Base-by-base conservation (phyloP, 1,140 invertebrate genomes). In the Eumeta japonica region DNA sequence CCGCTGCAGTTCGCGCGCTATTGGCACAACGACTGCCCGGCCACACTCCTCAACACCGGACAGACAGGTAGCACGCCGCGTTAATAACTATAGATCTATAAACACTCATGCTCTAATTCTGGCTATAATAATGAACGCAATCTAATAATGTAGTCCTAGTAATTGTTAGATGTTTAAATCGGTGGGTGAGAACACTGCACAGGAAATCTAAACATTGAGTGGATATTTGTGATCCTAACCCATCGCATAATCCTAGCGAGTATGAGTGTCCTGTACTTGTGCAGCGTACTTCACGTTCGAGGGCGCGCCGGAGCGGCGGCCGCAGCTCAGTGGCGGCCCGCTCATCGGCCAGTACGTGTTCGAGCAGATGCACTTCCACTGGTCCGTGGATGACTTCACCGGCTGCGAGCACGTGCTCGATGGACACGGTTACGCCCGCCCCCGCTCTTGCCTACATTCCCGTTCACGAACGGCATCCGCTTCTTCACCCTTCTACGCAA, bases 401-500 rank as follows among this genome's bases (percentile, higher is more conserved):
- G 90, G 90, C 10, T 89, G 87, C 11, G 90, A 94, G 70, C 90
- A 93, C 58, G 83, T 82, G 2, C 80, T 94, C 19, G 86, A 90
- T 54, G 78, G 79, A 17, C 67, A 68, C 42, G 74, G 76, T 78
- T 81, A 55, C 68, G 76, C 58, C n/a, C n/a, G n/a, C n/a, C n/a
- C n/a, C n/a, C n/a, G n/a, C n/a, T n/a, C n/a, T n/a, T n/a, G n/a
- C n/a, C n/a, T n/a, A n/a, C n/a, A n/a, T n/a, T n/a, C n/a, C n/a
- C n/a, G n/a, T n/a, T n/a, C n/a, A n/a, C n/a, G n/a, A n/a, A n/a
- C n/a, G n/a, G n/a, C n/a, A n/a, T n/a, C n/a, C n/a, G n/a, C n/a
- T n/a, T n/a, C n/a, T n/a, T n/a, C n/a, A n/a, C n/a, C n/a, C n/a
- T n/a, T n/a, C n/a, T n/a, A n/a, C n/a, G n/a, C n/a, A n/a, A n/a